Evolutionary conservation across 1,140 invertebrate species (phyloP), one percentile per base, ranked within the genome.

Genomic region (Delia radicum): DNA sequence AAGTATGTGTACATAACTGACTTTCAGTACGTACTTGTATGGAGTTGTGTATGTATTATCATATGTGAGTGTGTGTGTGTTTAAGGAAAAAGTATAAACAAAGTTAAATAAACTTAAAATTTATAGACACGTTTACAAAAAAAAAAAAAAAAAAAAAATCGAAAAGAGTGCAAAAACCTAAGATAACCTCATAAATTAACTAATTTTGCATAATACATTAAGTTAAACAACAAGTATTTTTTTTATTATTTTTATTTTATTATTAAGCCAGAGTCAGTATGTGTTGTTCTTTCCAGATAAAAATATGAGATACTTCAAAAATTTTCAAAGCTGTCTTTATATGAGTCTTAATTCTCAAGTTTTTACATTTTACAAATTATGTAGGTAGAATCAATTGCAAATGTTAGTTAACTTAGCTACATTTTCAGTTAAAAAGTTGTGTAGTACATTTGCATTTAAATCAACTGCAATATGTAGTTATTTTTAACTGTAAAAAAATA

Each of bases 101-200:
- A 55, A 55, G 18, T 55, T 55, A 21, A 55, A 21, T 42, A 42
- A 42, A 42, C 12, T 42, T 42, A 55, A 55, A 55, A 65, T 29
- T 28, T 29, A 65, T 65, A 65, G 13, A 65, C 27, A 65, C 62
- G 15, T 65, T 65, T 29, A 8, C 13, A 65, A 29, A 65, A 28
- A 2, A 10, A 13, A 28, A 8, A 15, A 15, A 2, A 63, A 8
- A 65, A 29, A 27, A 29, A 28, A 29, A 5, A 55, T 55, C 10
- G 15, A 55, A 55, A 65, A 13, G 24, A 18, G 24, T n/a, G 26
- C 62, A 65, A 28, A 65, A 55, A 55, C 63, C 63, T 18, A 31
- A 67, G 28, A 67, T 67, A 67, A 29, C 28, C 28, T 67, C 63
- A 67, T 67, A 67, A 67, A 67, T 67, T 67, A 67, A 67, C 63